phyloP scores from a whole-genome alignment of 2,888 invertebrate genomes.

The Hoplodrina ambigua region DNA sequence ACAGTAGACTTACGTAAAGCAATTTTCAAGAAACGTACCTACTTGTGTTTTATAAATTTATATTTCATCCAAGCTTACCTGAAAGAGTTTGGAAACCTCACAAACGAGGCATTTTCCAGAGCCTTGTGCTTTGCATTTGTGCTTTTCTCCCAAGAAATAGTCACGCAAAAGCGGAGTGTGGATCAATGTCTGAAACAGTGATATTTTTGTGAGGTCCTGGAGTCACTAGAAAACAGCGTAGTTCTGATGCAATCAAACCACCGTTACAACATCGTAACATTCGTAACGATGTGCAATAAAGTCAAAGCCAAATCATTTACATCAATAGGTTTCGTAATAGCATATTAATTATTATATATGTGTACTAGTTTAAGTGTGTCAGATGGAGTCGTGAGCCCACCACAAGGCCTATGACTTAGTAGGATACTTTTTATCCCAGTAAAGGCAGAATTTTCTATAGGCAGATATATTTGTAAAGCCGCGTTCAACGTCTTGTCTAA shows the following conservation, averaged over 20 bases:
- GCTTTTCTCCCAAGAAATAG: slow-evolving; percentile 98
- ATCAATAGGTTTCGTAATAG: slow-evolving; percentile 24
- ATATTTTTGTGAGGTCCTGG: neutral
- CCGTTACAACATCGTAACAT: neutral
- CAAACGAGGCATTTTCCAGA: slow-evolving; percentile 97
- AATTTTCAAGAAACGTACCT: slow-evolving; percentile 29
- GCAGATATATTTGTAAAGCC: neutral
- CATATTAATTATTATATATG: neutral
- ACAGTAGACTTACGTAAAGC: slow-evolving; percentile 18
- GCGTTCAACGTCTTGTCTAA: neutral
- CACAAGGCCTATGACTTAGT: neutral
- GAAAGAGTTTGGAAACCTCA: slow-evolving; percentile 98
- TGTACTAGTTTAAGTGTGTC: neutral
- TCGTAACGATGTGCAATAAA: slow-evolving; percentile 4
- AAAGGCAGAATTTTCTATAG: neutral
- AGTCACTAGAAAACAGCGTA: neutral
- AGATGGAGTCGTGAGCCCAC: neutral
- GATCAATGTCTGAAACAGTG: slow-evolving; percentile 93
- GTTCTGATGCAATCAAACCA: neutral
- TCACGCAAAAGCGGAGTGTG: slow-evolving; percentile 98
- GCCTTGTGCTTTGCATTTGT: slow-evolving; percentile 94
- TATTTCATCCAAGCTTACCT: slow-evolving; percentile 89
- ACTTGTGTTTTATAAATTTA: slow-evolving; percentile 7
- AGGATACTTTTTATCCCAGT: neutral
- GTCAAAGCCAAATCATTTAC: too few relatives aligned